Base-by-base conservation (phyloP, 37 sponge, comb jelly and placozoan genomes). In the Spongilla lacustris region DNA sequence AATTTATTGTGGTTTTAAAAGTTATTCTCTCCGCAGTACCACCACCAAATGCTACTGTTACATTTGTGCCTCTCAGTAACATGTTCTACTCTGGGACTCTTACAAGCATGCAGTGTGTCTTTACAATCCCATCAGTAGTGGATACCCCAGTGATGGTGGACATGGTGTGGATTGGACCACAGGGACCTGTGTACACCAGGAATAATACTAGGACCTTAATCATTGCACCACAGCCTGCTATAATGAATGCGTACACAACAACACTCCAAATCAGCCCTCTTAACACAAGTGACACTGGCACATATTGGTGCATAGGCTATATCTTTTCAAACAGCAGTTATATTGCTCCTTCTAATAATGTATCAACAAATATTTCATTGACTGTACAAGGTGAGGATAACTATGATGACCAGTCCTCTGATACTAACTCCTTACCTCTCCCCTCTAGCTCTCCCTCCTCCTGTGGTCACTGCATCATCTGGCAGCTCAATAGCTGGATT, bases 401-500 rank as follows among this genome's bases (percentile, higher is more conserved):
- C 19, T 17, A 58, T 17, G 19, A 58, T 41, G 12, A 58, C 58
- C 58, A 58, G 58, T 58, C 46, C 46, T 10, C 46, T 58, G 58
- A 58, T 58, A 58, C 12, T 14, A 17, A 10, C 19, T 58, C 19
- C 58, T 14, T 14, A 10, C 19, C 12, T 58, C 58, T 58, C 19
- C 1, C 11, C 19, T 58, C 12, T 17, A 58, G 58, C 58, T 14
- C 58, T 58, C 58, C 58, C 58, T 58, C 58, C 58, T 58, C 58
- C 58, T 58, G 58, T 58, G 58, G 21, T 58, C 19, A 58, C 58
- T 17, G 21, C 58, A 58, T 58, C 58, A 58, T 14, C 58, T 58
- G 58, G 58, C 58, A 58, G 58, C 58, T 19, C 58, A 58, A 58
- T 58, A 58, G 83, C 88, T 82, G 88, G 88, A 32, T 46, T 11